Conservation (phyloP, 92 coral and sea anemone genomes). For the Siderastrea radians region DNA sequence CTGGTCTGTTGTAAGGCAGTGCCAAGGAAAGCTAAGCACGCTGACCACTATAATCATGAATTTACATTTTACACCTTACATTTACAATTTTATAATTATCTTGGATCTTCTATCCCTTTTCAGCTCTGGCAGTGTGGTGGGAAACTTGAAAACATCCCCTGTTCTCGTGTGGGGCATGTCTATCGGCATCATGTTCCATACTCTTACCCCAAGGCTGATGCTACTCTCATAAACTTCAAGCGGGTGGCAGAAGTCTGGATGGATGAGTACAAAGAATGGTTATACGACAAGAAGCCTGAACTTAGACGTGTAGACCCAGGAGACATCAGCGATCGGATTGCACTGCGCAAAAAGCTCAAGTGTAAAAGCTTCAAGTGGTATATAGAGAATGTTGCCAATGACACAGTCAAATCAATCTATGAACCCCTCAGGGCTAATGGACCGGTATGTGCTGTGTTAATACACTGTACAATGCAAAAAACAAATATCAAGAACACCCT, state of each 20-base stretch:
- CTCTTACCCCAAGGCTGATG: constrained; percentile 96
- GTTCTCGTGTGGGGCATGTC: constrained; percentile 99
- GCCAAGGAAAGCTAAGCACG: background rate
- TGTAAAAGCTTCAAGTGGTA: constrained; percentile 98
- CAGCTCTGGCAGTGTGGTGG: constrained; percentile 99
- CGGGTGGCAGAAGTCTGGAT: constrained; percentile 99
- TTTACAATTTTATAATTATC: background rate
- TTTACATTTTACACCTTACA: background rate
- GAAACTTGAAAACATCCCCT: constrained; percentile 94
- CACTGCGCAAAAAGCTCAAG: constrained; percentile 87
- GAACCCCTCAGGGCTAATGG: constrained; percentile 91
- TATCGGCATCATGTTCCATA: constrained; percentile 97
- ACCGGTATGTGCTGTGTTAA: constrained; percentile 59
- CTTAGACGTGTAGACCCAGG: constrained; percentile 86
- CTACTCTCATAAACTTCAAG: constrained; percentile 90
- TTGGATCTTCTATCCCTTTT: background rate
- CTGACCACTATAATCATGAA: too few species aligned
- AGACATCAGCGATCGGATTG: constrained; percentile 91
- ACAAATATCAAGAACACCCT: too few species aligned
- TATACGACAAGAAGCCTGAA: constrained; percentile 93
- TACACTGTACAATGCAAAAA: background rate
- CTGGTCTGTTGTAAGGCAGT: too few species aligned
- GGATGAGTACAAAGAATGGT: constrained; percentile 99
- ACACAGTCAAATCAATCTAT: constrained; percentile 90
- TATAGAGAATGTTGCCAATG: constrained; percentile 97